Base-by-base conservation (phyloP, 2,113 vertebrate genomes). In the Bubalus kerabau region DNA sequence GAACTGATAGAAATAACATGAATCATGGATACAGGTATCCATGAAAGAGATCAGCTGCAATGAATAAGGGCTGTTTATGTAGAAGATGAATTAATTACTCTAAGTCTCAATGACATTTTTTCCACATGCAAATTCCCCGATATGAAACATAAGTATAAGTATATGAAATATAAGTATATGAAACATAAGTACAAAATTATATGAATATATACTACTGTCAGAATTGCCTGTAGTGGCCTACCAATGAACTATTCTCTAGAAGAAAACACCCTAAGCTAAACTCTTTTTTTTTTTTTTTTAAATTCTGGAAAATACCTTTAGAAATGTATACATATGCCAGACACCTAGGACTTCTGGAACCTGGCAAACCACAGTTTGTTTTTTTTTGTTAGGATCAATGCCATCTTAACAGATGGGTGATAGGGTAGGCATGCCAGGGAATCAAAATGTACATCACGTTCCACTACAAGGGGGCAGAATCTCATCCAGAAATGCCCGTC, bases 381-480 rank as follows among this genome's bases (percentile, higher is more conserved):
- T 67, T 54, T 97, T 87, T 40, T 83, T 74, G n/a, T 91, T 92
- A 97, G 98, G 98, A 98, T 97, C 62, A 87, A 90, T 98, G 98
- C 98, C 98, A 99, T 98, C 64, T 91, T 52, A 98, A 95, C 98
- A 99, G 99, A 99, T 99, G 98, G 98, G 91, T 97, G 95, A 98
- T 98, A 98, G 98, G 96, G 94, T 83, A 97, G 98, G 95, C 98
- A 98, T 98, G 98, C 98, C 98, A 98, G 97, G 82, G 97, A 99
- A 98, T 99, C 97, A 98, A 98, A 98, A 98, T 98, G 98, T 98
- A 98, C 98, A 99, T 98, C 98, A 98, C 98, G 24, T 98, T 98
- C 98, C 98, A 98, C 98, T 98, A 98, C 98, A 98, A 98, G 98
- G 98, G 98, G 98, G 98, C 98, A 98, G 98, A 97, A 94, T 98